phyloP scores from a whole-genome alignment of 2,113 vertebrate species.

The Ciconia stormi region DNA sequence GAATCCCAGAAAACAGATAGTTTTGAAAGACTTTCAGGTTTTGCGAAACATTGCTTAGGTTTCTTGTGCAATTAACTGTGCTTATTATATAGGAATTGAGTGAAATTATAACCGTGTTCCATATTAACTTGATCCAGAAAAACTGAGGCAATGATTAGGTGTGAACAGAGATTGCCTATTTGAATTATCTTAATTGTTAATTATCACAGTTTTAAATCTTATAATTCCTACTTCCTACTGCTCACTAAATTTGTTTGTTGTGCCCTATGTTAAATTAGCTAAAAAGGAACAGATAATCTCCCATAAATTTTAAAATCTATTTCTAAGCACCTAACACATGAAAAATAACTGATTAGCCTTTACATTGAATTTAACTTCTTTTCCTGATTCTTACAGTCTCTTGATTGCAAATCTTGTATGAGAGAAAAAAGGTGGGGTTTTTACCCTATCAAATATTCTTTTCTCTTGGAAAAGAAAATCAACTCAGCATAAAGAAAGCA shows the following conservation, averaged over 20 bases:
- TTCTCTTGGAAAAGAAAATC: not conserved
- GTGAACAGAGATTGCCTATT: not conserved
- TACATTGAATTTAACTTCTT: not conserved
- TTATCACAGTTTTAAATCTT: not conserved
- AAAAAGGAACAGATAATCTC: not conserved
- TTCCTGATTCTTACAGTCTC: not conserved
- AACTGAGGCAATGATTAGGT: not conserved
- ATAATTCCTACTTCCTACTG: not conserved
- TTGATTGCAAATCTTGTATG: not conserved
- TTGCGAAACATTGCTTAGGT: not conserved
- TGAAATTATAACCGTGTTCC: not conserved
- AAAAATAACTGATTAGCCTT: not conserved
- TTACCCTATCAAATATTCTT: not conserved
- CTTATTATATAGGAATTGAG: not conserved
- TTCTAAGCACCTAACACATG: not conserved
- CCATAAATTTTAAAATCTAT: not conserved
- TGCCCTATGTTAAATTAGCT: not conserved
- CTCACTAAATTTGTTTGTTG: not conserved
- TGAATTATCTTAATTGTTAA: not conserved
- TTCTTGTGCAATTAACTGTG: not conserved
- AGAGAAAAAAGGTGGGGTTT: not conserved
- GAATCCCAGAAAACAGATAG: not conserved
- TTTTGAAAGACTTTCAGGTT: not conserved
- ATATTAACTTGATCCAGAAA: not conserved
- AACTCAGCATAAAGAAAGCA: not conserved